Percentiles rank a stretch among this genome's conserved stretches.
Evolutionary conservation across 2,113 vertebrate species (phyloP).

Genomic region (Toxotes chatareus): DNA sequence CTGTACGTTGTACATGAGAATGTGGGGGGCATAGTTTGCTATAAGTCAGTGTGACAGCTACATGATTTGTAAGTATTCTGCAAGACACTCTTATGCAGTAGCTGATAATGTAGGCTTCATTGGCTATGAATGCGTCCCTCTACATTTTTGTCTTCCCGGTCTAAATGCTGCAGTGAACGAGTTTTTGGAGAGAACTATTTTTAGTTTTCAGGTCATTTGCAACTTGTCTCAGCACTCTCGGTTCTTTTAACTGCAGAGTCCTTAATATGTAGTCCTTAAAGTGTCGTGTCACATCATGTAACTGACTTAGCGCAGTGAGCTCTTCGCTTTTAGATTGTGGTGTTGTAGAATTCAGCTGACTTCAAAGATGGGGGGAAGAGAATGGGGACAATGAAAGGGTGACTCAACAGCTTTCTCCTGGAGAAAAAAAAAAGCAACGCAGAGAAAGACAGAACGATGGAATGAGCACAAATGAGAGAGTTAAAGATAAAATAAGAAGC

Average conservation of each 20-base stretch:
- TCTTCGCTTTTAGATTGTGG: constrained; percentile 6
- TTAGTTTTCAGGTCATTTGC: constrained; percentile 75
- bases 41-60: constrained; percentile 14
- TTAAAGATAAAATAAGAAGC: constrained; percentile 44
- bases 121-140: neutral
- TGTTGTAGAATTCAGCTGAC: constrained; percentile 46
- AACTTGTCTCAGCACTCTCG: constrained; percentile 57
- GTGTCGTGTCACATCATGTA: constrained; percentile 72
- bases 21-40: neutral
- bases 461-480: constrained; percentile 40
- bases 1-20: neutral
- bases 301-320: constrained; percentile 36
- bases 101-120: constrained; percentile 2
- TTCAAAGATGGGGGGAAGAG: constrained; percentile 49
- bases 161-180: constrained; percentile 53
- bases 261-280: constrained; percentile 71
- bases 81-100: neutral
- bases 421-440: constrained; percentile 6
- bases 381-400: constrained; percentile 36
- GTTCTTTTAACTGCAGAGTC: constrained; percentile 57
- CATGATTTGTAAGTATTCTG: constrained; percentile 17
- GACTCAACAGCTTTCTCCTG: constrained; percentile 64
- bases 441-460: constrained; percentile 9
- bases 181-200: constrained; percentile 64
- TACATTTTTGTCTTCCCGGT: constrained; percentile 22